Conservation (phyloP, 2,113 vertebrate species). For the Hippocampus mohnikei region DNA sequence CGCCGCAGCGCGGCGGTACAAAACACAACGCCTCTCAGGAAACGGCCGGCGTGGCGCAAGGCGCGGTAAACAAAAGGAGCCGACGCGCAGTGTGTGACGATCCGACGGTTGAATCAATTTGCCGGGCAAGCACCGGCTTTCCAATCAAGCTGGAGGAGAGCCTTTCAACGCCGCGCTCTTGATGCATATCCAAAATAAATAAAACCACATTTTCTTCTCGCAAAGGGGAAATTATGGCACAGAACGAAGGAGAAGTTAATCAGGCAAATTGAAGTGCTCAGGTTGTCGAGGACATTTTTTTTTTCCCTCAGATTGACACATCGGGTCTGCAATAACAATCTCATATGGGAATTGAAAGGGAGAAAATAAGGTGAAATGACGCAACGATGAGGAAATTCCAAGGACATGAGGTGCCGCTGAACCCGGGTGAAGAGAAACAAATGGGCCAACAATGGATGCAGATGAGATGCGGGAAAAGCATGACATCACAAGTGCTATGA, state of each 20-base stretch:
- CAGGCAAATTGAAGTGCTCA: conserved; percentile 46
- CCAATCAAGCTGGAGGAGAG: conserved; percentile 37
- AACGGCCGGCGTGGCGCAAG: conserved; percentile 45
- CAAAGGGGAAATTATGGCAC: conserved; percentile 19
- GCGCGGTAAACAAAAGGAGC: conserved; percentile 40
- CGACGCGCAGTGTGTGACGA: conserved; percentile 27
- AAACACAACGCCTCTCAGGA: conserved; percentile 23
- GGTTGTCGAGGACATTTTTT: conserved; percentile 16
- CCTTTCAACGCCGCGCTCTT: conserved; percentile 50
- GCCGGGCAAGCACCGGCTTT: conserved; percentile 45
- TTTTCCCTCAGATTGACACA: conserved; percentile 18
- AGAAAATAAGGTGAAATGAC: conserved; percentile 33
- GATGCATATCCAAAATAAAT: conserved; percentile 32
- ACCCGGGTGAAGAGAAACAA: conserved; percentile 50
- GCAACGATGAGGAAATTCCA: conserved; percentile 37
- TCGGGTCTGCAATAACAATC: conserved; percentile 24
- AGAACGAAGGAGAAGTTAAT: conserved; percentile 38
- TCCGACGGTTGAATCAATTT: conserved; percentile 59
- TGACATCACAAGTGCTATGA: conserved; percentile 51
- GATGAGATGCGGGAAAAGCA: conserved; percentile 60
- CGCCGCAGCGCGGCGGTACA: conserved; percentile 3
- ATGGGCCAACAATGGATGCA: conserved; percentile 55
- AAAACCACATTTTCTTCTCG: conserved; percentile 26
- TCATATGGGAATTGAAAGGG: neutral
- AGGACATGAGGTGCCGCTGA: conserved; percentile 24